Evolutionary conservation across 2,113 vertebrate species (phyloP).

Genomic region (Sterrhoptilus dennistouni): DNA sequence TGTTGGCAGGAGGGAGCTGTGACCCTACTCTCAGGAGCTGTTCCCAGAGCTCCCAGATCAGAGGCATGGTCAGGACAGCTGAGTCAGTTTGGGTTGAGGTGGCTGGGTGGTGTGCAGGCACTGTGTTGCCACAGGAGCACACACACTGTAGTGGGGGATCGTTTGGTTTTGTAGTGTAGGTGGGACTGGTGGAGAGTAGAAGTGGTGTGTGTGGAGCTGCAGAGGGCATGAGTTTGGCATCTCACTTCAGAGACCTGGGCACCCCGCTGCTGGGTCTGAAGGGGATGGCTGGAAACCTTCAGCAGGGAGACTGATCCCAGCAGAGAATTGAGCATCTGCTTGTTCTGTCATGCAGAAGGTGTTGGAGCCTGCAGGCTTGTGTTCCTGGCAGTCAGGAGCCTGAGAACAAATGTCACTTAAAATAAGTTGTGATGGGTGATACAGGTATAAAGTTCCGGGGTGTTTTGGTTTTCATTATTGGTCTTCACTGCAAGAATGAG

Average conservation of each 20-base stretch:
- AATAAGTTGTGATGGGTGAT: not conserved
- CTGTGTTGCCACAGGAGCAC: not conserved
- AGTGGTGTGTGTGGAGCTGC: not conserved
- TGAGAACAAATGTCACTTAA: not conserved
- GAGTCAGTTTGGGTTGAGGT: rapidly evolving
- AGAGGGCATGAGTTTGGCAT: not conserved
- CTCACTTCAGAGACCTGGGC: not conserved
- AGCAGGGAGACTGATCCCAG: not conserved
- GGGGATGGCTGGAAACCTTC: not conserved
- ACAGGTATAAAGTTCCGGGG: not conserved
- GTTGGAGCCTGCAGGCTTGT: not conserved
- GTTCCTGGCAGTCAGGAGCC: not conserved
- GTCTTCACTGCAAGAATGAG: not conserved
- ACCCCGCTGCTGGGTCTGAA: not conserved
- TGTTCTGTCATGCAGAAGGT: not conserved
- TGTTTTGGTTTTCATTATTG: not conserved
- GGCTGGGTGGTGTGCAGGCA: not conserved
- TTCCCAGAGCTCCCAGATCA: rapidly evolving
- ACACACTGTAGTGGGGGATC: rapidly evolving
- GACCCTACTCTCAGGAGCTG: not conserved
- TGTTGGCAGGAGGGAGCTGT: not conserved
- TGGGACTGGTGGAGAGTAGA: too few relatives aligned
- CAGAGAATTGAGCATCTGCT: not conserved
- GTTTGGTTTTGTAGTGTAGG: not conserved
- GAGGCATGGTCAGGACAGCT: rapidly evolving